Percentiles rank a stretch among this genome's conserved stretches.
Evolutionary conservation across 2,113 vertebrate genomes (phyloP).

Genomic region (Carassius auratus): DNA sequence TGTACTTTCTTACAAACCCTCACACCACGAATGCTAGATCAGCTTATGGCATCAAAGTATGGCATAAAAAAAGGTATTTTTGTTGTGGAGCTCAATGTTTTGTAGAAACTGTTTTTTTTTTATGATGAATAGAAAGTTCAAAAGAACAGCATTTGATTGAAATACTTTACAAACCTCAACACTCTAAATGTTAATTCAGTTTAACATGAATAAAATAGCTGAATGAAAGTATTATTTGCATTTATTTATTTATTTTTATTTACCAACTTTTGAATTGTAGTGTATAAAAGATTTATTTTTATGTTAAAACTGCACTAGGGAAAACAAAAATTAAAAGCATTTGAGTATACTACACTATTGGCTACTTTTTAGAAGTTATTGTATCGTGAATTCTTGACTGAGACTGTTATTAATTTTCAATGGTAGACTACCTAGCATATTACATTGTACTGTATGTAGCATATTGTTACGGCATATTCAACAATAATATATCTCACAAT

Average conservation of each 20-base stretch:
- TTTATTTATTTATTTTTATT: too few species aligned
- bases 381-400: neutral
- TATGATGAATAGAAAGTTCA: neutral
- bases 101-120: neutral
- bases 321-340: neutral
- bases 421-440: neutral
- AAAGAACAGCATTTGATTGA: neutral
- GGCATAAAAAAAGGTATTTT: slow-evolving; percentile 5
- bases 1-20: slow-evolving; percentile 25
- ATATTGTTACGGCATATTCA: slow-evolving; percentile 4
- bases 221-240: neutral
- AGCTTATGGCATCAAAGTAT: neutral
- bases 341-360: neutral
- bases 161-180: neutral
- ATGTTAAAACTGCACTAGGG: neutral
- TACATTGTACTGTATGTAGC: neutral
- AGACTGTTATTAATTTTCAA: neutral
- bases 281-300: neutral
- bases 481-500: slow-evolving; percentile 15
- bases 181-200: neutral
- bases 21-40: neutral
- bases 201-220: neutral
- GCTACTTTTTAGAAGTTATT: neutral
- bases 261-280: neutral
- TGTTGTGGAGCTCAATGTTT: neutral